These are phyloP conservation scores for Tiliqua scincoides DNA, from an alignment of 2,113 vertebrate species.

Conservation along the genomic window DNA sequence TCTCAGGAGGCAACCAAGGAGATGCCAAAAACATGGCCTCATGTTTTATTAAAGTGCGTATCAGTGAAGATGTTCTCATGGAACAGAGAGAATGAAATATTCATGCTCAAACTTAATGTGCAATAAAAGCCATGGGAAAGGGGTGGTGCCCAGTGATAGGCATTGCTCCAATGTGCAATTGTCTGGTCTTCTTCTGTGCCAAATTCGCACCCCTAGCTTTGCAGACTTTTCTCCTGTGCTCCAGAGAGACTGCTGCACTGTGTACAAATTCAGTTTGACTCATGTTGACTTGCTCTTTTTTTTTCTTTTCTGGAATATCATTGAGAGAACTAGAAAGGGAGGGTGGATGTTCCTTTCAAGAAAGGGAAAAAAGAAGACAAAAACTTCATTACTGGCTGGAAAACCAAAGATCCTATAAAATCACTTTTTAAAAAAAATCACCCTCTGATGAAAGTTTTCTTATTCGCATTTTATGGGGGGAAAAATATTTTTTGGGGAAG, in stretches of 20 bases:
- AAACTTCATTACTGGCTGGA: background rate
- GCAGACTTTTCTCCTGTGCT: background rate
- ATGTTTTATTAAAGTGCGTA: constrained; percentile 33
- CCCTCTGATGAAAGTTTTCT: background rate
- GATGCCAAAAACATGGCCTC: constrained; percentile 12
- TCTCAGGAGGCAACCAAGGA: constrained; percentile 17
- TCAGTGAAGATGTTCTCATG: constrained; percentile 24
- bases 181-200: background rate
- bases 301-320: background rate
- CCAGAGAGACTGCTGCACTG: background rate
- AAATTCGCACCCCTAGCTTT: background rate
- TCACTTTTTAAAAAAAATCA: background rate
- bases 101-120: constrained; percentile 18
- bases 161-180: background rate
- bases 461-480: background rate
- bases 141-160: background rate
- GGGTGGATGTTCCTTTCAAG: background rate
- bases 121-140: constrained; percentile 5
- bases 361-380: background rate
- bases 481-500: background rate
- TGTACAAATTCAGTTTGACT: background rate
- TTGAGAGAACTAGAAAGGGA: background rate
- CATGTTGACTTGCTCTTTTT: background rate
- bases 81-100: constrained; percentile 22
- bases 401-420: background rate